Base-by-base conservation (phyloP, 2,888 invertebrate species). In the Pristionchus arcanus region DNA sequence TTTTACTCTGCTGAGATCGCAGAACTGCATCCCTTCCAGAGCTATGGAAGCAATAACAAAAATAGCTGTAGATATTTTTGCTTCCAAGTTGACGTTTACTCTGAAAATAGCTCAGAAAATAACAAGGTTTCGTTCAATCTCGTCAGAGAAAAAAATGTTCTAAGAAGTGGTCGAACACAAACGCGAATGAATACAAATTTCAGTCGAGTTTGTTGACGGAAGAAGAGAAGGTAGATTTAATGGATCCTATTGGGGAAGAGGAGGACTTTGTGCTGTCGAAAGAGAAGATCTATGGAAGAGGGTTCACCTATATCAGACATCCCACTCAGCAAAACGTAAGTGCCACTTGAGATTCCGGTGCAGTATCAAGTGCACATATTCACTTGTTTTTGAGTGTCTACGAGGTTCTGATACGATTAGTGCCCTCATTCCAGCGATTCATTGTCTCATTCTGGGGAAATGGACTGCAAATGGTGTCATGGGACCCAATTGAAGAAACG, bases 401-500 rank as follows among this genome's bases (percentile, higher is more conserved):
- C 34, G 31, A 19, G 4, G 37, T 77, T 42, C 55, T 55, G 25
- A 77, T 25, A 42, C 34, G 42, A 37, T 42, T 42, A 77, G 34
- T 21, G 42, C 21, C 21, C 42, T 42, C 74, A 25, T 71, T 87
- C 42, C 87, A 88, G 87, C 25, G 71, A 15, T 55, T 34, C 55
- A 74, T 88, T 15, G 37, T 66, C 19, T 59, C 28, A 21, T 88
- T 87, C 87, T 49, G 37, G 42, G 87, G 68, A 13, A 86, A 86
- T 37, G 86, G 86, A 13, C 42, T 42, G 28, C 87, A 87, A 49
- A 71, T 53, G 68, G 68, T 87, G 16, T 42, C 28, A 2, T 68
- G 68, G 68, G 87, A 87, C 28, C 31, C 68, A 0, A 11, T 49
- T 4, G 53, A 87, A 13, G 87, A 71, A 21, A 19, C 49, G n/a